These are phyloP conservation scores for Drosophila arawakana DNA, from an alignment of 1,140 invertebrate species.

Conservation along the genomic window DNA sequence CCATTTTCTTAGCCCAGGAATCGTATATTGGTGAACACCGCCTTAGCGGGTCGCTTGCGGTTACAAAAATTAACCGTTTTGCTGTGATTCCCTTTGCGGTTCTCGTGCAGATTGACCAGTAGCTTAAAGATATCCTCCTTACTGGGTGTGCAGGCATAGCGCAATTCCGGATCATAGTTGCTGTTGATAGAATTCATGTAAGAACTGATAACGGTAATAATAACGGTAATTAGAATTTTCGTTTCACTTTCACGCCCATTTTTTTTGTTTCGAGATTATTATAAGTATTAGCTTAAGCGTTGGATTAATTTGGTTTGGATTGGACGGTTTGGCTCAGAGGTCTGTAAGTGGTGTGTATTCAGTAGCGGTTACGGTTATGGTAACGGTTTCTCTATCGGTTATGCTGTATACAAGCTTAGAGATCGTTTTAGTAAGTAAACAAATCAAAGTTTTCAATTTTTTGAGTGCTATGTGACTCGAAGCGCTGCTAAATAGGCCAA, in stretches of 20 bases:
- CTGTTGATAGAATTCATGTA: slow-evolving; percentile 83
- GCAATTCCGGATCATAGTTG: slow-evolving; percentile 86
- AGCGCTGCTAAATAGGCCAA: no score
- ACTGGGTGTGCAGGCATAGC: slow-evolving; percentile 86
- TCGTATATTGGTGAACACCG: slow-evolving; percentile 88
- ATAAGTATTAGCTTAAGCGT: background rate
- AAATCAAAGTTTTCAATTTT: no score
- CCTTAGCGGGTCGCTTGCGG: slow-evolving; percentile 86
- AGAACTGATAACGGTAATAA: slow-evolving; percentile 81
- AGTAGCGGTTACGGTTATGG: background rate
- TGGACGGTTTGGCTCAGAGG: slow-evolving; percentile 14
- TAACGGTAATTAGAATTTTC: slow-evolving; percentile 69
- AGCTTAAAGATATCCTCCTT: slow-evolving; percentile 87
- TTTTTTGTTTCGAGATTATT: background rate
- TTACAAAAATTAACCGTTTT: slow-evolving; percentile 87
- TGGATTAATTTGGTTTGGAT: slow-evolving; percentile 35
- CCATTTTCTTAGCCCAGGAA: slow-evolving; percentile 85
- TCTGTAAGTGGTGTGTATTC: slow-evolving; percentile 35
- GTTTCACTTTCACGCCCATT: slow-evolving; percentile 57
- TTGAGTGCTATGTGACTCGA: no score
- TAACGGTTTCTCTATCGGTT: slow-evolving; percentile 11
- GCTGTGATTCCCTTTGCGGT: slow-evolving; percentile 86
- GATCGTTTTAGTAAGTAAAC: no score
- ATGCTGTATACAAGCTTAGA: no score
- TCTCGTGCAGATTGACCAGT: slow-evolving; percentile 86